Evolutionary conservation across 2,797 vertebrate genomes (phyloP), one percentile per base, ranked within the genome.

Genomic region (Heliangelus exortis): DNA sequence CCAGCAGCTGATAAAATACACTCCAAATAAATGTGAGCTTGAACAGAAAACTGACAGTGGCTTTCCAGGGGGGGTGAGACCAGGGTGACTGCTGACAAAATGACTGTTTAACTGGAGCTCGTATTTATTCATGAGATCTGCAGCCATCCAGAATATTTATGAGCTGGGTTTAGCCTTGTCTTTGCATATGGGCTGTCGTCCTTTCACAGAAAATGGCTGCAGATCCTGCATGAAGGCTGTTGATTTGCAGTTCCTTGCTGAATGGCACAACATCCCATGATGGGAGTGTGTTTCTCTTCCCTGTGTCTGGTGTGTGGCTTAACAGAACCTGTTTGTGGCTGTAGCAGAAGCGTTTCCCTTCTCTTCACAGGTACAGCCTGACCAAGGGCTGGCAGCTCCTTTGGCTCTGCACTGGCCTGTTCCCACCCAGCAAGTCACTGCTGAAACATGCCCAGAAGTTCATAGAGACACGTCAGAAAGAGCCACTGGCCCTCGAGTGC

Each of bases 331-430:
- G 47, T 5, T 3, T 2, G 20, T 65, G 34, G 62, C 48, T 57
- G 8, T 15, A 82, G 41, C 21, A 81, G 68, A 75, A 58, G 18
- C 2, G 0, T 67, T 89, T 54, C 55, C 76, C 81, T 62, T 78
- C 66, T 79, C 25, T 72, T 93, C 55, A 11, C 98, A 99, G 99
- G 97, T 98, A 98, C 95, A 99, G 99, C 0, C 47, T 99, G 78
- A 98, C 98, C 93, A 98, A 97, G 73, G 99, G 99, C 87, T 99
- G 99, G 99, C 99, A 99, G 97, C 98, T 99, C 74, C 97, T 99
- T 36, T 99, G 99, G 99, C 98, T 99, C 36, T 99, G 99, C 96
- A 99, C 99, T 0, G 99, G 99, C 57, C 98, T 99, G 81, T 99
- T 99, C 86, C 97, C 99, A 3, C 99, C 99, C 6, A 97, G 98